Base-by-base conservation (phyloP, 2,113 vertebrate genomes). In the Uropsilus gracilis region DNA sequence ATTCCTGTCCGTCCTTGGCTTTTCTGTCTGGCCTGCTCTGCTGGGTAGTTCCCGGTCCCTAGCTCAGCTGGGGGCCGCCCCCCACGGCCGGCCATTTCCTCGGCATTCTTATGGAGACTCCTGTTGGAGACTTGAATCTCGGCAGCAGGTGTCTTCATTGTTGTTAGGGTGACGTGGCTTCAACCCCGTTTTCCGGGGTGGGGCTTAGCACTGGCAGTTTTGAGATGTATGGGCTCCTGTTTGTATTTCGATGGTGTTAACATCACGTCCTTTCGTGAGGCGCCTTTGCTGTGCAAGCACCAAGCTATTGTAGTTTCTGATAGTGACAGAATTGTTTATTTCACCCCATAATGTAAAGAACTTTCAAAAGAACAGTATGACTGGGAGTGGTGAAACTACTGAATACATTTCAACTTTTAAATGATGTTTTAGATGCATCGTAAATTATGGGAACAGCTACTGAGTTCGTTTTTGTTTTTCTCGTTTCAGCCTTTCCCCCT, bases 191-290 rank as follows among this genome's bases (percentile, higher is more conserved):
- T 93, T 66, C 26, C 87, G 22, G 69, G 50, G 16, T 22, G 17
- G 20, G 44, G 20, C 17, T 72, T 64, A 55, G 48, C 39, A 80
- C 13, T 44, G 26, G 28, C 37, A 8, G 8, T 48, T 90, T 92
- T 72, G 72, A 86, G 83, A 64, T 50, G 80, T 5, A 28, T 91
- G 26, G 90, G 20, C 88, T 80, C 37, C 22, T 73, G 8, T 48
- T 82, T 89, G 14, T 86, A 84, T 50, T 86, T 93, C 71, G 39
- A 0, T 89, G 1, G 24, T 89, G 83, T 80, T 75, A 90, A 48
- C 10, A 22, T 81, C 68, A 46, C 39, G 71, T 22, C 69, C 84
- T 73, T 73, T 83, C 42, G 8, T 14, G 50, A 22, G 6, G 8
- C 57, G 3, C 39, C 12, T 81, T 64, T 85, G 80, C 88, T n/a